Evolutionary conservation across 2,888 invertebrate species (phyloP).

Genomic region (Eustalomyia histrio): DNA sequence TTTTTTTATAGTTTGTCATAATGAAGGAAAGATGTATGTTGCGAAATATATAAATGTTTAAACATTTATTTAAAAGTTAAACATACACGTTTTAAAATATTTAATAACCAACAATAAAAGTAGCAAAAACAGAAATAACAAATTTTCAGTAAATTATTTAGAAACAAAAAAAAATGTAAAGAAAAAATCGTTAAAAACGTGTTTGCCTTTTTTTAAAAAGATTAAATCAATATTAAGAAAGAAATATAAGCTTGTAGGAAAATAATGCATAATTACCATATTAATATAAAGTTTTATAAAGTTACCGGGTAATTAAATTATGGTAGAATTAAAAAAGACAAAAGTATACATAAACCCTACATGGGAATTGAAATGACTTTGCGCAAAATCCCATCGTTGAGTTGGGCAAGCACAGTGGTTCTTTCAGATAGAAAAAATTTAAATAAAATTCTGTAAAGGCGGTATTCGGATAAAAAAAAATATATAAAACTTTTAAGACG

Average conservation of each 20-base stretch:
- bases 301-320: constrained; percentile 42
- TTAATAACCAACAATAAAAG: constrained; percentile 38
- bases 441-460: no score
- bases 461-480: no score
- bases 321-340: constrained; percentile 12
- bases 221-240: constrained; percentile 42
- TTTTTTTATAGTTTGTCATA: constrained; percentile 19
- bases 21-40: constrained; percentile 32
- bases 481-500: no score
- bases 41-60: constrained; percentile 43
- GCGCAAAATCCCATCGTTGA: constrained; percentile 36
- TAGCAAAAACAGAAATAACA: constrained; percentile 25
- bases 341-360: constrained; percentile 20
- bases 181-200: constrained; percentile 53
- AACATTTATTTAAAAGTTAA: constrained; percentile 15
- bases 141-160: constrained; percentile 26
- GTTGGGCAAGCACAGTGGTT: neutral
- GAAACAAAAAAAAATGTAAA: constrained; percentile 25
- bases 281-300: constrained; percentile 46
- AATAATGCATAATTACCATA: constrained; percentile 43
- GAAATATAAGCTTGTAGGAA: constrained; percentile 21
- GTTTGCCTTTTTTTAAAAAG: constrained; percentile 58
- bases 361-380: constrained; percentile 45
- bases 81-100: neutral
- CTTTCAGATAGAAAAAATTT: neutral